phyloP scores from a whole-genome alignment of 2,888 invertebrate species.

The Anthophora plumipes region DNA sequence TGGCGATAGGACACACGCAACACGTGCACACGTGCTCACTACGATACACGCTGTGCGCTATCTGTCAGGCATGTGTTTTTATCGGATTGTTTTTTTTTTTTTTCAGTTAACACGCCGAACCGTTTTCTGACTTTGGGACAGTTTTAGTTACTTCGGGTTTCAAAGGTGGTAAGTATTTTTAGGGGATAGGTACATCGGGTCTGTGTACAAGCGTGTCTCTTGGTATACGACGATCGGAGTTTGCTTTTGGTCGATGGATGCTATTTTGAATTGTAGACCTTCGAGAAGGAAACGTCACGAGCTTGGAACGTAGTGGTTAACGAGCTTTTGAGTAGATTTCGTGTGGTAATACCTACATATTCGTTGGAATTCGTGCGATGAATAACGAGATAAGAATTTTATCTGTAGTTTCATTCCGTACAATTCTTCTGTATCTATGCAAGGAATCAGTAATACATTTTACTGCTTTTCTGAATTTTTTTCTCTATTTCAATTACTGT shows the following conservation, averaged over 20 bases:
- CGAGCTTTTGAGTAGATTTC: not conserved
- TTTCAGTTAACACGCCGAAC: not conserved
- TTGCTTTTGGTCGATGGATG: not conserved
- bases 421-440: too few relatives aligned
- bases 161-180: constrained; percentile 42
- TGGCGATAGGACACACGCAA: constrained; percentile 26
- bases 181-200: constrained; percentile 22
- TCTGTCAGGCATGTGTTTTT: not conserved
- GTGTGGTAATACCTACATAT: too few relatives aligned
- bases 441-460: too few relatives aligned
- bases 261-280: not conserved
- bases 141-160: constrained; percentile 19
- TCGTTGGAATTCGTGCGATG: too few relatives aligned
- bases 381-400: too few relatives aligned
- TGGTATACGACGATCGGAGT: not conserved
- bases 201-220: not conserved
- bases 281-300: not conserved
- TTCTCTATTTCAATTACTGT: too few relatives aligned
- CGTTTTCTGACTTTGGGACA: not conserved
- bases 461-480: too few relatives aligned
- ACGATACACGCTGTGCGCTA: not conserved
- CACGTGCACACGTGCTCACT: constrained; percentile 14
- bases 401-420: too few relatives aligned
- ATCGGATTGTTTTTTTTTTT: not conserved
- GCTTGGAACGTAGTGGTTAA: not conserved